Conservation (phyloP, 53 echinoderm and acorn worm genomes). For the Holothuria scabra region DNA sequence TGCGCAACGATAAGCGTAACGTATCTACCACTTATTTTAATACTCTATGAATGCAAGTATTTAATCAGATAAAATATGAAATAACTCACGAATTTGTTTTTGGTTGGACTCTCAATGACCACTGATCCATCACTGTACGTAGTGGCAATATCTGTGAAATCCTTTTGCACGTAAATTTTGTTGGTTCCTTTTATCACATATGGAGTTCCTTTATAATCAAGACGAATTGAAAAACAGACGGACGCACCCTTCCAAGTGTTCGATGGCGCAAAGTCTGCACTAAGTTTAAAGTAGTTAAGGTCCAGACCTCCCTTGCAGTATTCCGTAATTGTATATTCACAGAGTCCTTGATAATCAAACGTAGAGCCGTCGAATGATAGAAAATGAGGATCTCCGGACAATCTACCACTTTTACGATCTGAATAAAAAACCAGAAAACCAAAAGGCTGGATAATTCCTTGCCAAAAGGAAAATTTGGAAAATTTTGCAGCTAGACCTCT, state of each 20-base stretch:
- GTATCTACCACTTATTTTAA: no score
- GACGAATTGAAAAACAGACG: not conserved
- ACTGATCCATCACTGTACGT: no score
- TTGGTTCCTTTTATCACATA: not conserved
- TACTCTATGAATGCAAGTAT: no score
- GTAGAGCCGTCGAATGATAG: not conserved
- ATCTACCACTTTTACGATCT: not conserved
- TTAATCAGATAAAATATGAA: no score
- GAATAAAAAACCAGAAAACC: no score
- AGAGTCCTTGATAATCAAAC: not conserved
- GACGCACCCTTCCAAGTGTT: not conserved
- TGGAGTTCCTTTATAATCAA: not conserved
- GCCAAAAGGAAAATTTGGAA: no score
- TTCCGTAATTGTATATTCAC: slow-evolving; percentile 4
- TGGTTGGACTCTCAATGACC: no score
- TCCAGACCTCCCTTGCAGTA: not conserved
- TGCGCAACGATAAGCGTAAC: no score
- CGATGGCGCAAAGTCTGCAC: not conserved
- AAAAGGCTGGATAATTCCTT: no score
- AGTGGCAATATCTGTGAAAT: not conserved
- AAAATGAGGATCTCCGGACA: slow-evolving; percentile 6
- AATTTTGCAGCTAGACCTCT: no score
- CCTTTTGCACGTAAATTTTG: not conserved
- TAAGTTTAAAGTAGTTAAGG: not conserved
- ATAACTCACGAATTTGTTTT: no score